A percentile compares a stretch with the other conserved stretches of the same genome.
Conservation (phyloP, 2,113 vertebrate species). For the Thryonomys swinderianus region DNA sequence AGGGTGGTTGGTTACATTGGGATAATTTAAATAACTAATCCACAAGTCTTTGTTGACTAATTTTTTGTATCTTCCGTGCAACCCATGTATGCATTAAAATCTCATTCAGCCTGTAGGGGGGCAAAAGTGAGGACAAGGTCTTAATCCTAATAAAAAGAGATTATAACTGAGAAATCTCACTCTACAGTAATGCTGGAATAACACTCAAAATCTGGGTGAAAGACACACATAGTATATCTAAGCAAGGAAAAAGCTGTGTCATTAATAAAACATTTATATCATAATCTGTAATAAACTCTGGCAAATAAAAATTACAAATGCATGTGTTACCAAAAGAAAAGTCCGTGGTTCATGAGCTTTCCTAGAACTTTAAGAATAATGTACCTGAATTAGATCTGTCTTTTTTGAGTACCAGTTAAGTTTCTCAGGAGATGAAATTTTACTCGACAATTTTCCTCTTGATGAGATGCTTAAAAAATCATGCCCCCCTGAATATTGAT, state of each 20-base stretch:
- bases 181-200: background rate
- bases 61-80: background rate
- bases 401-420: background rate
- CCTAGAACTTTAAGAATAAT: background rate
- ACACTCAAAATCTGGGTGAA: background rate
- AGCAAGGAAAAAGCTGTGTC: background rate
- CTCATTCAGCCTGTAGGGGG: background rate
- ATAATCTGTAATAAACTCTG: background rate
- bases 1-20: background rate
- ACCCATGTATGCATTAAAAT: background rate
- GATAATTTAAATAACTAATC: constrained; percentile 32
- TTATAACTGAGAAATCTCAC: background rate
- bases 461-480: background rate
- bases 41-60: background rate
- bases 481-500: background rate
- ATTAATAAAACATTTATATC: background rate
- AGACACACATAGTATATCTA: background rate
- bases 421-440: constrained; percentile 27
- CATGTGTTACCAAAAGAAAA: background rate
- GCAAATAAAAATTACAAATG: background rate
- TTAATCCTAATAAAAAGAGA: background rate
- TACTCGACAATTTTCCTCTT: background rate
- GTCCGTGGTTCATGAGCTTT: background rate
- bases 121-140: background rate
- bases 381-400: background rate